Evolutionary conservation across 2,888 invertebrate genomes (phyloP).

Genomic region (Acleris holmiana): DNA sequence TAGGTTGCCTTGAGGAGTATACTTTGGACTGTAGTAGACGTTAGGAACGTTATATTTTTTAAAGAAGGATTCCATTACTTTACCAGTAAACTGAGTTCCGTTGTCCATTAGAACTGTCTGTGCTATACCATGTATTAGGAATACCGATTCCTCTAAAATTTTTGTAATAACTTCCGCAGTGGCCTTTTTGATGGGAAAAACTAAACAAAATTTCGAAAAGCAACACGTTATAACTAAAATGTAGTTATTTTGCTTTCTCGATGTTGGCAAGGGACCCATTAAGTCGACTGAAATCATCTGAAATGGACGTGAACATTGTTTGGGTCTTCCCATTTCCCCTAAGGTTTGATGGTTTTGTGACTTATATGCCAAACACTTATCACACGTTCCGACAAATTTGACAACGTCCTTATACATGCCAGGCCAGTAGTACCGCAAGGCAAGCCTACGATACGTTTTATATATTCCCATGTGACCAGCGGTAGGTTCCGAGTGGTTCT

Average conservation of each 20-base stretch:
- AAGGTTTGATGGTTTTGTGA: conserved; percentile 26
- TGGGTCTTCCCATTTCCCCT: conserved; percentile 44
- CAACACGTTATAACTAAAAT: conserved; percentile 42
- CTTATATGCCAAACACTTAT: not conserved
- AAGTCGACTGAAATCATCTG: conserved; percentile 43
- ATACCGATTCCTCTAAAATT: conserved; percentile 43
- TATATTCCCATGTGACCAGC: conserved; percentile 2
- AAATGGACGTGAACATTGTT: conserved; percentile 43
- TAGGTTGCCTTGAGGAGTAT: conserved; percentile 35
- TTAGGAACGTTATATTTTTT: conserved; percentile 44
- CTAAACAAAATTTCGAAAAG: conserved; percentile 42
- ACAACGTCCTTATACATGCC: not conserved
- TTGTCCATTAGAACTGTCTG: conserved; percentile 45
- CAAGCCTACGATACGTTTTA: not conserved
- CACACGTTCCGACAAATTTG: not conserved
- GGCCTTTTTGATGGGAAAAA: conserved; percentile 41
- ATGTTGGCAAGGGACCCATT: conserved; percentile 42
- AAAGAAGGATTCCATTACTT: conserved; percentile 21
- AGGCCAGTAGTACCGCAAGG: conserved; percentile 1
- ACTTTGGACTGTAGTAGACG: conserved; percentile 38
- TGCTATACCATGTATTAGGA: conserved; percentile 47
- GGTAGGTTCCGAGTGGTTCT: conserved; percentile 8
- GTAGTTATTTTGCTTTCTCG: conserved; percentile 36
- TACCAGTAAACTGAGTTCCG: conserved; percentile 44
- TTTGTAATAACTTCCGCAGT: conserved; percentile 32